Evolutionary conservation across 2,888 invertebrate species (phyloP), one percentile per base, ranked within the genome.

Genomic region (Sepioteuthis lessoniana): DNA sequence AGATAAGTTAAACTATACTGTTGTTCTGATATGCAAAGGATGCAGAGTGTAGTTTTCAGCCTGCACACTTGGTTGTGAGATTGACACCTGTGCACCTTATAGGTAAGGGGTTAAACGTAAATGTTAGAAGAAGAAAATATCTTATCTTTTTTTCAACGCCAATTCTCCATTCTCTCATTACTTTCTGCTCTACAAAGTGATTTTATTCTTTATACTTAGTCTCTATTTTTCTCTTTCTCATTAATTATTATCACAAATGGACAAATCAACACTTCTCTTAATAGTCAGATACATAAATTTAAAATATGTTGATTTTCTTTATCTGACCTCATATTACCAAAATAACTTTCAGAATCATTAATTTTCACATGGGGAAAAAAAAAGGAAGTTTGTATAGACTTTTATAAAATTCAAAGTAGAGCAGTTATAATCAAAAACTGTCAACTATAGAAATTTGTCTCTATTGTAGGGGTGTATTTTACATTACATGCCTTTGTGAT

Each of bases 261-360:
- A 76, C n/a, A 76, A 16, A 76, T 76, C n/a, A 76, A 35, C 76
- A 13, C 13, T 76, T 76, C 76, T 76, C n/a, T 76, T 16, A 35
- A 76, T 76, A n/a, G 76, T 76, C n/a, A 76, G n/a, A 76, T 13
- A 13, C 76, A 76, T 13, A 76, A 35, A n/a, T 35, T 76, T 25
- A 16, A 16, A n/a, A 76, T 10, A 7, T 3, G 7, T 31, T 60
- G 31, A 31, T n/a, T 25, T 76, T 76, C 16, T 35, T 35, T 76
- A 76, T 10, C 76, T 76, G n/a, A 76, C 76, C n/a, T 76, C n/a
- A 76, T 76, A 76, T 76, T 35, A n/a, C 16, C 0, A 35, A 76
- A 76, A 76, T 28, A 76, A 76, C 76, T 76, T 76, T 76, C n/a
- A 76, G 76, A n/a, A n/a, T 76, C 76, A 76, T 76, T n/a, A n/a